Base-by-base conservation (phyloP, 92 coral and sea anemone species). In the Chrysogorgia sp. region DNA sequence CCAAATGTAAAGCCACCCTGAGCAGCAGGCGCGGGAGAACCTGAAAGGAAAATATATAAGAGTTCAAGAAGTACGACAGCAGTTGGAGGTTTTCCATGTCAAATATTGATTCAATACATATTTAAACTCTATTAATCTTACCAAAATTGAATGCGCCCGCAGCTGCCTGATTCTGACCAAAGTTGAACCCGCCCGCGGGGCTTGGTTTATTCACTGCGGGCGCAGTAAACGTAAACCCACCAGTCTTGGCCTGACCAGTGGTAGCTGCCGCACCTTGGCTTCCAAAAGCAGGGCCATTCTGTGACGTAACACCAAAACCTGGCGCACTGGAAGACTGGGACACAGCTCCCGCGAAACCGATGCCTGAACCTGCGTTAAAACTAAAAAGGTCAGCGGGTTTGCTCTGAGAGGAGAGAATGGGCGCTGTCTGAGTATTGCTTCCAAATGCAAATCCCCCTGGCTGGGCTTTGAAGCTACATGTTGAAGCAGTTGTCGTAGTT, bases 1-100 rank as follows among this genome's bases (percentile, higher is more conserved):
- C 62, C 47, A 31, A 71, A 71, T 13, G 19, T 71, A 53, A 71
- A 41, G 0, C 78, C 78, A 19, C 63, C 63, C n/a, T n/a, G n/a
- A 14, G 30, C 29, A 57, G 53, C 53, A 47, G 78, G 21, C 25
- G 78, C 19, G 24, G 34, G 63, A 28, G 78, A 71, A 71, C 63
- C 78, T 71, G 45, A 71, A 71, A 52, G 14, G 45, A 12, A 40
- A n/a, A 65, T 24, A 65, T 34, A 30, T 6, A 47, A 15, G 53
- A 2, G 10, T 47, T 7, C n/a, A n/a, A n/a, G n/a, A n/a, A n/a
- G n/a, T n/a, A n/a, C n/a, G n/a, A n/a, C n/a, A n/a, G n/a, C n/a
- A 37, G 43, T 37, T 37, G 6, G 5, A 37, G 5, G 43, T 37
- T 37, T 12, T 37, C 43, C 43, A 37, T n/a, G n/a, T n/a, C n/a